Evolutionary conservation across 2,797 vertebrate genomes (phyloP), one percentile per base, ranked within the genome.

Genomic region (Hyperoplus immaculatus): DNA sequence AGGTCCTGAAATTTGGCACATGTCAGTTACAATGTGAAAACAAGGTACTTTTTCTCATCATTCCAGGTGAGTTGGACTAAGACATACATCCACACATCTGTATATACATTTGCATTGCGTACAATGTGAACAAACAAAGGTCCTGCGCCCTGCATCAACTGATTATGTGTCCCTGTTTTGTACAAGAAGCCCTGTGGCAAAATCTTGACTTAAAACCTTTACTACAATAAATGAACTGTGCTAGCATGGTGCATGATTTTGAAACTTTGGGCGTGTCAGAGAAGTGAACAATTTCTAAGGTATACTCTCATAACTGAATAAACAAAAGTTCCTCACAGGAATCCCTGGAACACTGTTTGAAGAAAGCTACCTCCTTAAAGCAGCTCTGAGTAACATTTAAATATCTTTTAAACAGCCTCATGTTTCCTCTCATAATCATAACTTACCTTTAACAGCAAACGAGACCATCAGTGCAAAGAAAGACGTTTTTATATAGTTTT

Each of bases 1-100:
- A 97, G 76, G 88, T 98, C 47, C 88, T 99, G 3, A 97, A 96
- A 67, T 97, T 95, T 86, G 98, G 98, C 5, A 88, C 95, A 11
- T 86, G 82, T 90, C 94, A 90, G 46, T 89, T 97, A 66, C 90
- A 95, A 36, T 80, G 93, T 5, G 91, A 87, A 75, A 82, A 93
- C 76, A 91, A 72, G 43, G 62, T 96, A 4, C 94, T 98, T 42
- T 93, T 98, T 85, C 95, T 98, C 38, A 82, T 98, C 82, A 95
- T 98, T 89, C 94, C 97, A 86, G 97, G 97, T 97, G 93, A 81
- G 79, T 54, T 5, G 3, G 16, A 49, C 43, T 7, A 4, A 18
- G 50, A 18, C 3, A n/a, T 8, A 53, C 16, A 53, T 53, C 29
- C 29, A 29, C 29, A 13, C 4, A 11, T 16, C 3, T 49, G 7